Evolutionary conservation across 2,113 vertebrate species (phyloP).

Genomic region (Chroicocephalus ridibundus): DNA sequence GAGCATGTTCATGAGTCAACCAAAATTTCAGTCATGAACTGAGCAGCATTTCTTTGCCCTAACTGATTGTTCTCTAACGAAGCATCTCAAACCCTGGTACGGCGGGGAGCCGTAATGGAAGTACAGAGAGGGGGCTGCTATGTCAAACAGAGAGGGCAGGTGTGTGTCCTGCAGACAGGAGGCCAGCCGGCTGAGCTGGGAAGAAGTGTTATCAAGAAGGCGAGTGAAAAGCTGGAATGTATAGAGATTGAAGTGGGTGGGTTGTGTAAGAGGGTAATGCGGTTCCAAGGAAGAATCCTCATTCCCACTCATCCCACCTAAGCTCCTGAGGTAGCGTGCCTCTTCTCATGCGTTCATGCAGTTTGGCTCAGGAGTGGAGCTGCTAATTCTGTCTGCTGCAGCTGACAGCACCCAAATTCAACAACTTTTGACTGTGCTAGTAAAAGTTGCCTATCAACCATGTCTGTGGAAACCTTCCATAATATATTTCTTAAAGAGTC

Average conservation of each 20-base stretch:
- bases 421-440: neutral
- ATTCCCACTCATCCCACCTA: neutral
- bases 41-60: neutral
- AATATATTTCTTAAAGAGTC: neutral
- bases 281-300: neutral
- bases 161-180: neutral
- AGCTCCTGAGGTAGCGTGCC: rapidly evolving
- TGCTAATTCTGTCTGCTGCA: neutral
- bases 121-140: neutral
- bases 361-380: neutral
- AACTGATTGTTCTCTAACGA: neutral
- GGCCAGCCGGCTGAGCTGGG: neutral
- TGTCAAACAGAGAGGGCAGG: neutral
- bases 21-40: neutral
- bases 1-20: rapidly evolving
- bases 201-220: neutral
- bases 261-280: neutral
- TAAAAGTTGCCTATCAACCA: neutral
- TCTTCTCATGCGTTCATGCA: neutral
- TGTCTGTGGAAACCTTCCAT: neutral
- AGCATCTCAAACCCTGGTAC: neutral
- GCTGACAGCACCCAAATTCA: neutral
- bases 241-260: neutral
- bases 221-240: neutral
- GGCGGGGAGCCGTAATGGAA: neutral